Conservation (phyloP, 2,888 invertebrate species). For the Nemapogon koenigi region DNA sequence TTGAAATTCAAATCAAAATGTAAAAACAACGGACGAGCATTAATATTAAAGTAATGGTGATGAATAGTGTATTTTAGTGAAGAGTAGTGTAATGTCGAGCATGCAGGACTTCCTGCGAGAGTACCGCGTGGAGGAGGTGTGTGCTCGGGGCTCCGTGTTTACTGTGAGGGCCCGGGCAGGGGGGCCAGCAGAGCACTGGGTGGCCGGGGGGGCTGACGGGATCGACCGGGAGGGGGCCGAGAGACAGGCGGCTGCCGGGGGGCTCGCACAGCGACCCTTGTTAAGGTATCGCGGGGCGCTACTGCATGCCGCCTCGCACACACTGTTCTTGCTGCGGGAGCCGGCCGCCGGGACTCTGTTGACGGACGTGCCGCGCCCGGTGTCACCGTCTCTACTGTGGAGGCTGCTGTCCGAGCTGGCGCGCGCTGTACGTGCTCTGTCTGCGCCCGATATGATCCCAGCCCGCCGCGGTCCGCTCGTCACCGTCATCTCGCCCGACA, state of each 20-base stretch:
- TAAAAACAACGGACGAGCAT: too few species aligned
- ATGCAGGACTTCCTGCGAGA: too few species aligned
- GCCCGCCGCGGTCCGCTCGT: conserved; percentile 31
- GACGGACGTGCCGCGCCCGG: conserved; percentile 36
- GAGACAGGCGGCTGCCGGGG: conserved; percentile 41
- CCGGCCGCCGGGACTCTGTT: conserved; percentile 44
- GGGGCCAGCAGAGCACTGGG: too few species aligned
- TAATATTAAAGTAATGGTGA: too few species aligned
- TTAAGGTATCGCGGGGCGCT: conserved; percentile 53
- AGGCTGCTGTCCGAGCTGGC: conserved; percentile 42
- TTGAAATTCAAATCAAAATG: too few species aligned
- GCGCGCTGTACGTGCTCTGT: conserved; percentile 32
- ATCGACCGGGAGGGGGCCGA: too few species aligned
- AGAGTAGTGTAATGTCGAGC: too few species aligned
- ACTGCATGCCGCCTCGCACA: conserved; percentile 50
- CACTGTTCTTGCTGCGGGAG: conserved; percentile 54
- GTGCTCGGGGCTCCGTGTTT: background rate
- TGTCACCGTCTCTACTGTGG: conserved; percentile 51
- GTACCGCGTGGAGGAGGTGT: background rate
- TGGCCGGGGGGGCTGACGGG: too few species aligned
- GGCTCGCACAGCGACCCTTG: conserved; percentile 32
- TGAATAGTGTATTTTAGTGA: too few species aligned
- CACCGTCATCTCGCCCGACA: conserved; percentile 18
- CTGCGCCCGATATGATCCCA: conserved; percentile 27
- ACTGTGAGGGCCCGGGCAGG: too few species aligned